phyloP scores from a whole-genome alignment of 2,797 vertebrate genomes.

The Arctocebus calabarensis region DNA sequence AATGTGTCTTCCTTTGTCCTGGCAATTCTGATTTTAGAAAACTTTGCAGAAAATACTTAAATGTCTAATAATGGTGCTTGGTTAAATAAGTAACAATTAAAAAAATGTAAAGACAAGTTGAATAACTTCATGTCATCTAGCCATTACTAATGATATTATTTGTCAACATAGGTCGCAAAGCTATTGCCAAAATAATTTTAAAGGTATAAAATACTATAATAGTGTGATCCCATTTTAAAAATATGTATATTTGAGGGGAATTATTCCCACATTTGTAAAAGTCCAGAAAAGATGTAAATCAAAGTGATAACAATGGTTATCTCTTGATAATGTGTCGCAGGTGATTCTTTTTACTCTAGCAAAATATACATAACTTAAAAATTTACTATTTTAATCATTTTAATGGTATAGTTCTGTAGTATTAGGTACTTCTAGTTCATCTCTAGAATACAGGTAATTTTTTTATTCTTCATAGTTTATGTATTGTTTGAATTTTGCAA shows the following conservation, averaged over 20 bases:
- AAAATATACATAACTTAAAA: not conserved
- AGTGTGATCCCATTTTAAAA: slow-evolving; percentile 8
- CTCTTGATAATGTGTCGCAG: not conserved
- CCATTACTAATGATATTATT: not conserved
- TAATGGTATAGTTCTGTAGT: not conserved
- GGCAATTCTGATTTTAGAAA: not conserved
- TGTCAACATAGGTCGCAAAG: not conserved
- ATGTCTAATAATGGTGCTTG: not conserved
- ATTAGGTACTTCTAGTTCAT: not conserved
- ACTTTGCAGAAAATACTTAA: not conserved
- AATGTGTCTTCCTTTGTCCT: not conserved
- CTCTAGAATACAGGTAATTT: not conserved
- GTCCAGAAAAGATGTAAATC: not conserved
- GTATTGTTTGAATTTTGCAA: not conserved
- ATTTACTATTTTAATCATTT: not conserved
- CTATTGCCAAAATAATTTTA: not conserved
- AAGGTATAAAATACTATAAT: not conserved
- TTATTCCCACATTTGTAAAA: not conserved
- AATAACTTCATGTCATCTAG: not conserved
- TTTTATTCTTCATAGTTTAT: not conserved
- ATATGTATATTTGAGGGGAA: not conserved
- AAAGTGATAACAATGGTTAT: not conserved
- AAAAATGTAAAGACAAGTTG: not conserved
- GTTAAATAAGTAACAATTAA: not conserved
- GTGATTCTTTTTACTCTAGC: not conserved